Evolutionary conservation across 2,113 vertebrate species (phyloP).

Genomic region (Amblyopsis rosae): DNA sequence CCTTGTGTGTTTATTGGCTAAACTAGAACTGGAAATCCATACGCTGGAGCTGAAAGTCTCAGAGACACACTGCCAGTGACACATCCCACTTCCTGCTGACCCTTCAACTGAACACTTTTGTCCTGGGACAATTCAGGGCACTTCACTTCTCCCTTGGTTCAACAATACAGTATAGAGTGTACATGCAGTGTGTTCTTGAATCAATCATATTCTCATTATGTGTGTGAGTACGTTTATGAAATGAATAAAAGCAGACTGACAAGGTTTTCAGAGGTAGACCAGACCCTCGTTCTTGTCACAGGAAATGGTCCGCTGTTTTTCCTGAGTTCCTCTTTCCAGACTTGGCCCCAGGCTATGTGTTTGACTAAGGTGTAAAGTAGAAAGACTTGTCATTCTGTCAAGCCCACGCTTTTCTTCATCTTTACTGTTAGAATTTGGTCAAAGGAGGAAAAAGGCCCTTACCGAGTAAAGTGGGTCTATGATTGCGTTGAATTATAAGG

Average conservation of each 20-base stretch:
- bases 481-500: not conserved
- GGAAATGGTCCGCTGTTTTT: slow-evolving; percentile 39
- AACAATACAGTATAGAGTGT: too few relatives aligned
- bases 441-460: not conserved
- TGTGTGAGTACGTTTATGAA: not conserved
- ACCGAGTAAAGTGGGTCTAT: not conserved
- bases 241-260: slow-evolving; percentile 16
- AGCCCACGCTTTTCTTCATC: slow-evolving; percentile 27
- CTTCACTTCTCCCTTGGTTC: too few relatives aligned
- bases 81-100: too few relatives aligned
- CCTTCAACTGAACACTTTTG: too few relatives aligned
- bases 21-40: too few relatives aligned
- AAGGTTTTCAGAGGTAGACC: slow-evolving; percentile 20
- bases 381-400: slow-evolving; percentile 31
- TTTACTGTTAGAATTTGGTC: not conserved
- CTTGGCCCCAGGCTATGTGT: slow-evolving; percentile 22
- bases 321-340: slow-evolving; percentile 26
- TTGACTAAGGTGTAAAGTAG: slow-evolving; percentile 48
- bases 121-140: too few relatives aligned
- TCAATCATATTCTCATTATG: too few relatives aligned
- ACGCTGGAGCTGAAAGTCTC: not conserved
- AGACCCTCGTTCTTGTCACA: slow-evolving; percentile 25
- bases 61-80: not conserved
- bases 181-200: too few relatives aligned
- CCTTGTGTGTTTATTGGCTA: not conserved